These are phyloP conservation scores for Cyrtodaria siliqua DNA, from an alignment of 2,888 invertebrate genomes.

Conservation along the genomic window DNA sequence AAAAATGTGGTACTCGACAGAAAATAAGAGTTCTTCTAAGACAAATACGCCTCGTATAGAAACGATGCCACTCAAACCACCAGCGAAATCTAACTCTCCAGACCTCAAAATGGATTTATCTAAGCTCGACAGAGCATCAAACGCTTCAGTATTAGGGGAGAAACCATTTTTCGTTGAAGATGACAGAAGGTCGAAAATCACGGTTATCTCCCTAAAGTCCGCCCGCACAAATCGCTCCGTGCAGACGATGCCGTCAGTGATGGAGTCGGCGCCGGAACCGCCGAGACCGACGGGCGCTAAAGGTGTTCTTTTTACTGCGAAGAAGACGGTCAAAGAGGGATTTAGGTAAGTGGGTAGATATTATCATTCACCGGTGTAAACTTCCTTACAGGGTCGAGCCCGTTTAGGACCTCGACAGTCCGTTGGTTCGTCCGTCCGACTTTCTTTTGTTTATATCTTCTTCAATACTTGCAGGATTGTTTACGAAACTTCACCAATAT, in stretches of 20 bases:
- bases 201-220: conserved; percentile 57
- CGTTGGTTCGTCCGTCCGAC: too few relatives aligned
- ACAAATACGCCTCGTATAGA: background rate
- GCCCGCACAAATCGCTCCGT: conserved; percentile 57
- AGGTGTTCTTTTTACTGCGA: conserved; percentile 18
- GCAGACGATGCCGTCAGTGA: conserved; percentile 51
- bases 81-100: background rate
- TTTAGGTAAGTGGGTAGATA: conserved; percentile 18
- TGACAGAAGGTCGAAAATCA: conserved; percentile 57
- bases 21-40: background rate
- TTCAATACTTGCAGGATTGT: too few relatives aligned
- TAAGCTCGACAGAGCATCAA: background rate
- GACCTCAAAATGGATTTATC: background rate
- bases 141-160: background rate
- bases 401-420: too few relatives aligned
- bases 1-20: background rate
- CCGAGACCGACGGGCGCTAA: conserved; percentile 31
- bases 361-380: too few relatives aligned
- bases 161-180: conserved; percentile 50
- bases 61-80: background rate
- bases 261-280: conserved; percentile 25
- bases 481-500: too few relatives aligned
- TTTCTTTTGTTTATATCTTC: too few relatives aligned
- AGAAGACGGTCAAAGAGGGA: conserved; percentile 12
- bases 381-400: too few relatives aligned